phyloP scores from a whole-genome alignment of 2,797 vertebrate genomes.

The Micrastur ruficollis region DNA sequence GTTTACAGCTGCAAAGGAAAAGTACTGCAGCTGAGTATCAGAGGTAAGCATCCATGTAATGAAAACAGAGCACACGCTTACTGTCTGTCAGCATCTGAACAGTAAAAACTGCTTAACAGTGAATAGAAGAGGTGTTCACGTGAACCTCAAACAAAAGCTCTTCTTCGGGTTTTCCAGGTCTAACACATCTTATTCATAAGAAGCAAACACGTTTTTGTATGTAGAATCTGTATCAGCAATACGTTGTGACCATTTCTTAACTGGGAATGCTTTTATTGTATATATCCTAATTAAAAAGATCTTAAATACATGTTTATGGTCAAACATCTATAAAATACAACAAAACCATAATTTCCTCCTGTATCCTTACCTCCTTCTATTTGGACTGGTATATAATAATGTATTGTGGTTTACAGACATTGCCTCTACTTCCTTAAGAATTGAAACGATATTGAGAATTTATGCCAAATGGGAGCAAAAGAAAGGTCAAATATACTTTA shows the following conservation, averaged over 20 bases:
- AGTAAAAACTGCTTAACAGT: background rate
- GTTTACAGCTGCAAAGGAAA: background rate
- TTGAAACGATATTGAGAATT: background rate
- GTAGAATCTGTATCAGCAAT: background rate
- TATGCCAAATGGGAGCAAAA: slow-evolving; percentile 12
- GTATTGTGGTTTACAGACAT: slow-evolving; percentile 15
- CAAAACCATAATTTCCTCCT: background rate
- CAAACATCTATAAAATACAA: background rate
- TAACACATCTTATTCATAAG: background rate
- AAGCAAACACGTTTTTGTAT: background rate
- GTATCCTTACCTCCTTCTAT: background rate
- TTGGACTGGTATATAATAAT: background rate
- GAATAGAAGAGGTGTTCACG: background rate
- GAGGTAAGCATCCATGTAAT: background rate
- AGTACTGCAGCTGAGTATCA: background rate
- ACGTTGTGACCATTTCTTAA: background rate
- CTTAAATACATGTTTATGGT: background rate
- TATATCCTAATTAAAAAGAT: background rate
- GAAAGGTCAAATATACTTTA: background rate
- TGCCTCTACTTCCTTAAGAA: slow-evolving; percentile 34
- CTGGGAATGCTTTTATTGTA: background rate
- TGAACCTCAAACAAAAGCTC: background rate
- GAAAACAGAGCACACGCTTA: background rate
- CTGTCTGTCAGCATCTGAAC: background rate
- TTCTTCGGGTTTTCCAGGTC: background rate